These are phyloP conservation scores for Creontiades dilutus DNA, from an alignment of 2,888 invertebrate species.

Conservation along the genomic window DNA sequence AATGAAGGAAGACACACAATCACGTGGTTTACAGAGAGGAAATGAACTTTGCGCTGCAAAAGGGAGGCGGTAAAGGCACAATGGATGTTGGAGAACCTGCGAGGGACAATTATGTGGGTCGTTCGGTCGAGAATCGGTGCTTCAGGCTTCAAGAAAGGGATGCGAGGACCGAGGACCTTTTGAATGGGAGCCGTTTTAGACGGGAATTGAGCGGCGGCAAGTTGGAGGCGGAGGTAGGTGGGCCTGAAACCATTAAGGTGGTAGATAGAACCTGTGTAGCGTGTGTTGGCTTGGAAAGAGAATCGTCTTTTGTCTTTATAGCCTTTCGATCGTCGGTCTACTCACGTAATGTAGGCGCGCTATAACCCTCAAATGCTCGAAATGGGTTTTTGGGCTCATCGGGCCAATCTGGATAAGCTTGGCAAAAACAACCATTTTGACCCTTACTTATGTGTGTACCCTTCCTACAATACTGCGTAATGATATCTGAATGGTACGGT, in stretches of 20 bases:
- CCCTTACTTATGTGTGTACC: no score
- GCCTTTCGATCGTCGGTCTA: not conserved
- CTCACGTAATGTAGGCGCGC: no score
- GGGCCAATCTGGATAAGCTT: no score
- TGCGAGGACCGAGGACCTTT: constrained; percentile 11
- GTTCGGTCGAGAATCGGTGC: constrained; percentile 29
- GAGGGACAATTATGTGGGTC: constrained; percentile 49
- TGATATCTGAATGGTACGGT: no score
- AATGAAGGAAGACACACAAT: constrained; percentile 37
- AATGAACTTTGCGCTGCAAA: constrained; percentile 12
- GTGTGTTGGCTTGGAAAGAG: constrained; percentile 5
- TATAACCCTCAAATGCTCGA: no score
- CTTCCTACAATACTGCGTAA: no score
- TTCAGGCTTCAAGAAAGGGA: not conserved
- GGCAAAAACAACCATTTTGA: no score
- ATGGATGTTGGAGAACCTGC: constrained; percentile 38
- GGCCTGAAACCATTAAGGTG: not conserved
- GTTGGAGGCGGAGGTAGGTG: constrained; percentile 6
- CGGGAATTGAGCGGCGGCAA: not conserved
- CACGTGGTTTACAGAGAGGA: constrained; percentile 28
- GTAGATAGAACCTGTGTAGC: constrained; percentile 1
- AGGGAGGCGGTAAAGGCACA: constrained; percentile 34
- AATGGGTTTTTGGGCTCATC: no score
- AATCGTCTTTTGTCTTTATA: not conserved
- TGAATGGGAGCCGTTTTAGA: constrained; percentile 28